Conservation (phyloP, 2,888 invertebrate species). For the Ichneumoninae sp. region DNA sequence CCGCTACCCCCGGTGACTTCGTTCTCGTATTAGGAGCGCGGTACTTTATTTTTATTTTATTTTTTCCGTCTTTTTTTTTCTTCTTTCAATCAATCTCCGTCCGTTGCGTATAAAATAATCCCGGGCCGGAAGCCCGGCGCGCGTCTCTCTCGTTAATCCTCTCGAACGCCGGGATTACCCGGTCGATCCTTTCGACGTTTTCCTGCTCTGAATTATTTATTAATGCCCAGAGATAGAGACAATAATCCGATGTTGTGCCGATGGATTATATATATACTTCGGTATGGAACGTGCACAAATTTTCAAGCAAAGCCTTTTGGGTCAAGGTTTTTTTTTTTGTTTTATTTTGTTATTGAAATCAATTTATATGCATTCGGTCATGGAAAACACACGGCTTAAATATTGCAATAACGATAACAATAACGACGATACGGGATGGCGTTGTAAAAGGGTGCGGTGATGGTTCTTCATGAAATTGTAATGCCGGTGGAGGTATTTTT, state of each 20-base stretch:
- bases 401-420: constrained; percentile 9
- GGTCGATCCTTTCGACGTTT: constrained; percentile 63
- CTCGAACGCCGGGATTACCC: constrained; percentile 63
- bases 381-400: constrained; percentile 44
- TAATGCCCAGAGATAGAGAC: constrained; percentile 47
- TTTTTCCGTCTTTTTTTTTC: constrained; percentile 29
- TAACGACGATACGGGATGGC: constrained; percentile 31
- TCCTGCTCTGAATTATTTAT: constrained; percentile 61
- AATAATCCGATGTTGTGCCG: constrained; percentile 38
- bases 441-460: constrained; percentile 69
- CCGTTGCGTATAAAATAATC: constrained; percentile 69
- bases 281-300: constrained; percentile 30
- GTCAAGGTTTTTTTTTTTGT: constrained; percentile 26
- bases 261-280: constrained; percentile 31
- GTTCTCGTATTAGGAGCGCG: constrained; percentile 33
- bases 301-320: constrained; percentile 52
- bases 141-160: constrained; percentile 71
- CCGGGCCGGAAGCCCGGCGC: constrained; percentile 59
- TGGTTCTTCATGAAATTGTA: constrained; percentile 59
- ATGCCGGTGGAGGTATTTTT: constrained; percentile 70
- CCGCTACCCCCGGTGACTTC: constrained; percentile 25
- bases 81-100: constrained; percentile 70
- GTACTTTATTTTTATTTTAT: constrained; percentile 28
- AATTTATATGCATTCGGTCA: neutral
- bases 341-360: neutral